Evolutionary conservation across 2,888 invertebrate species (phyloP).

Genomic region (Cyclophora punctaria): DNA sequence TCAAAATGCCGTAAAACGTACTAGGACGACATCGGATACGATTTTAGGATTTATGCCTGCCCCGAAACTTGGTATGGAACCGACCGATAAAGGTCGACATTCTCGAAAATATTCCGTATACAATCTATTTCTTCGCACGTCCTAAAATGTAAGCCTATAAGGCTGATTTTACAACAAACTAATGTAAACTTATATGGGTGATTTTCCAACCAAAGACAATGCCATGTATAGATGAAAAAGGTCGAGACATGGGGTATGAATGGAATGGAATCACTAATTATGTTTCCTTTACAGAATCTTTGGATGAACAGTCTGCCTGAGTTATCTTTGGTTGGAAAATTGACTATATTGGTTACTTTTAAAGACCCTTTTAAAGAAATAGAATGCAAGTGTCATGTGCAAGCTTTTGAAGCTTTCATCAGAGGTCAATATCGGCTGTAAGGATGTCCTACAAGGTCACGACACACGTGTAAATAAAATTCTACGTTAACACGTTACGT

Average conservation of each 20-base stretch:
- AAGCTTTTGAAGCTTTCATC: slow-evolving; percentile 10
- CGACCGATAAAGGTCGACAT: slow-evolving; percentile 36
- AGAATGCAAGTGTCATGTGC: slow-evolving; percentile 1
- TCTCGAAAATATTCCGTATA: slow-evolving; percentile 32
- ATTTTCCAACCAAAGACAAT: too few relatives aligned
- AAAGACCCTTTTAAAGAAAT: too few relatives aligned
- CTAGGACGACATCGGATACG: slow-evolving; percentile 30
- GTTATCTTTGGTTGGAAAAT: too few relatives aligned
- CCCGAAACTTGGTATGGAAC: slow-evolving; percentile 37
- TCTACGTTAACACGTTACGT: background rate
- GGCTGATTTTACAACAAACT: slow-evolving; percentile 12
- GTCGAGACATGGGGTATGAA: too few relatives aligned
- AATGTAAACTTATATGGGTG: too few relatives aligned
- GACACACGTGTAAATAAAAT: background rate
- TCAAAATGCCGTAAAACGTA: slow-evolving; percentile 39
- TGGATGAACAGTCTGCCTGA: too few relatives aligned
- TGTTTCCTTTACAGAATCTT: too few relatives aligned
- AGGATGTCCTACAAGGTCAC: slow-evolving; percentile 11
- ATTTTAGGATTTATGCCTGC: slow-evolving; percentile 41
- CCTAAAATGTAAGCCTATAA: too few relatives aligned
- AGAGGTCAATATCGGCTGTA: slow-evolving; percentile 12
- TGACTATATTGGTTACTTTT: too few relatives aligned
- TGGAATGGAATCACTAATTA: too few relatives aligned
- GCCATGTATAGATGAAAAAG: too few relatives aligned
- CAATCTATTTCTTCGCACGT: too few relatives aligned